Conservation (phyloP, 2,797 vertebrate species). For the Leptodactylus fallax region DNA sequence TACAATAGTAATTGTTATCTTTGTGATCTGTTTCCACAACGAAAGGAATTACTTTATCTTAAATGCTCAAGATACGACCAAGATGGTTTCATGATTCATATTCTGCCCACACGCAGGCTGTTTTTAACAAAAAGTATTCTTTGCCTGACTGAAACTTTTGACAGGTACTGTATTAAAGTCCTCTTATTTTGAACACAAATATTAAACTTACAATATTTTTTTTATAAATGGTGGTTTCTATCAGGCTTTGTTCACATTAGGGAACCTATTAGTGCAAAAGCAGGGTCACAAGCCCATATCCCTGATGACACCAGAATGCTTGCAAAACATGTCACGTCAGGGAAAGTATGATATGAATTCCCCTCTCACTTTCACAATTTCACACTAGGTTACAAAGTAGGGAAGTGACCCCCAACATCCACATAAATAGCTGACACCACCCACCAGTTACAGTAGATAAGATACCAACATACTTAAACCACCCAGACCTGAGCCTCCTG, state of each 20-base stretch:
- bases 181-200: background rate
- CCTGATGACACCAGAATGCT: too few relatives aligned
- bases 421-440: too few relatives aligned
- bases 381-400: too few relatives aligned
- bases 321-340: too few relatives aligned
- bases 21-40: background rate
- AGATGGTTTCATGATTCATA: conserved; percentile 2
- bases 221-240: background rate
- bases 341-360: too few relatives aligned
- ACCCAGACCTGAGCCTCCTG: too few relatives aligned
- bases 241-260: background rate
- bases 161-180: background rate
- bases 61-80: background rate
- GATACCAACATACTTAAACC: too few relatives aligned
- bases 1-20: background rate
- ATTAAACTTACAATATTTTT: background rate
- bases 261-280: background rate
- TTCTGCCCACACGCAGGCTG: background rate
- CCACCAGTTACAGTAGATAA: too few relatives aligned
- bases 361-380: too few relatives aligned
- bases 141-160: background rate
- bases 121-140: background rate
- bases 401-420: too few relatives aligned
- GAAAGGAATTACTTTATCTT: background rate
- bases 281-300: background rate